phyloP scores from a whole-genome alignment of 2,797 vertebrate species.

The Notamacropus eugenii region DNA sequence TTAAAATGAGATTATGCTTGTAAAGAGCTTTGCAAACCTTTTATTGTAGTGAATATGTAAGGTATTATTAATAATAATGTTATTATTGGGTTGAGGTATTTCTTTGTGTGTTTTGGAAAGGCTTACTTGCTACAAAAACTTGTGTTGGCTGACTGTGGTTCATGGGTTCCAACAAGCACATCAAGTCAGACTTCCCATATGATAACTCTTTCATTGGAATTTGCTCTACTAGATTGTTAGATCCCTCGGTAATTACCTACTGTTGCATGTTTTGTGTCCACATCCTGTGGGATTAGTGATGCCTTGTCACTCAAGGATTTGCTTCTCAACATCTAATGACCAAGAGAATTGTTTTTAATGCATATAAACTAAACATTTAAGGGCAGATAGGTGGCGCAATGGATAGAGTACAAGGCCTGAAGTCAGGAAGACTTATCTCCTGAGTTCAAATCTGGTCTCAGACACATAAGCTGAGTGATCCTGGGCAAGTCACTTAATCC shows the following conservation, averaged over 20 bases:
- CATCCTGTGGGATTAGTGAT: not conserved
- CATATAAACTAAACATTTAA: not conserved
- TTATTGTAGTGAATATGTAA: not conserved
- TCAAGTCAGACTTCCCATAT: not conserved
- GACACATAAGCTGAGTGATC: not conserved
- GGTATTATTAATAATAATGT: not conserved
- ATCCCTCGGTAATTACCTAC: not conserved
- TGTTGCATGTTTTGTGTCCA: not conserved
- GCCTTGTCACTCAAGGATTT: not conserved
- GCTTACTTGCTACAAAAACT: not conserved
- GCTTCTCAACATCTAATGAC: not conserved
- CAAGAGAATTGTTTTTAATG: not conserved
- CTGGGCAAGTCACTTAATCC: not conserved
- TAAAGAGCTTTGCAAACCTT: not conserved
- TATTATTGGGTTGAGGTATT: not conserved
- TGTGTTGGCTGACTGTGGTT: not conserved
- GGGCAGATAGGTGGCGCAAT: not conserved
- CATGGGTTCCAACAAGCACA: not conserved
- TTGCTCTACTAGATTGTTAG: not conserved
- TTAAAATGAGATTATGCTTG: not conserved
- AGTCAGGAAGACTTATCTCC: not conserved
- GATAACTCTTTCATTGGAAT: not conserved
- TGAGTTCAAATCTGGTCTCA: not conserved
- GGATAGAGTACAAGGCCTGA: not conserved
- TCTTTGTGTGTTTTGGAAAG: not conserved